Base-by-base conservation (phyloP, 1,140 invertebrate species). In the Asbolus verrucosus region DNA sequence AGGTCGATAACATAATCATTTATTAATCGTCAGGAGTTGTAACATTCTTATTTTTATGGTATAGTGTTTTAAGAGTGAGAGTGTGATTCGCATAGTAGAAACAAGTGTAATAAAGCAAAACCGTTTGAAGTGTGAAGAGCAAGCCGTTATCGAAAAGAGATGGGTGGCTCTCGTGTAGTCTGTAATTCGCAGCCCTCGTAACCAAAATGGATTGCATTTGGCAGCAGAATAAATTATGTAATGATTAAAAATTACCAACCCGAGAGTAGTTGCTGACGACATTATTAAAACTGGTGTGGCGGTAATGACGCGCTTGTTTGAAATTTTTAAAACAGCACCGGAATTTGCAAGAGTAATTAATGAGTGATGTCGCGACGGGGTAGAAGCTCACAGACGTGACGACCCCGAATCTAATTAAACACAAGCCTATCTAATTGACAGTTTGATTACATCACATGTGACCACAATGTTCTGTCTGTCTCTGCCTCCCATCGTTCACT, bases 401-500 rank as follows among this genome's bases (percentile, higher is more conserved):
- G 67, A 72, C 43, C 67, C 60, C 59, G 24, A 65, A 36, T 72
- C 66, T 73, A 73, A 71, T 68, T 73, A 73, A 73, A 73, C 72
- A 73, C 69, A 71, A 73, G 62, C 69, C 65, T 31, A 62, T 70
- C 69, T 73, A 73, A 73, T 73, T 73, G 72, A 73, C 72, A 73
- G 72, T 73, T 73, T 73, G 72, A 73, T 73, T 73, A 67, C 65
- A 73, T 68, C 69, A 73, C 72, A 72, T 62, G 69, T 66, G 66
- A 73, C 72, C 72, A 67, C 67, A 62, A 66, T 24, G 38, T 43
- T 50, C 39, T 62, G 30, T 62, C 59, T 39, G 59, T 38, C 39
- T 63, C 61, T 41, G 36, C 61, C 61, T 41, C 61, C 61, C 21
- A 62, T 21, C 36, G 59, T 39, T 13, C 61, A 14, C 61, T 63